Base-by-base conservation (phyloP, 2,113 vertebrate species). In the Salminus brasiliensis region DNA sequence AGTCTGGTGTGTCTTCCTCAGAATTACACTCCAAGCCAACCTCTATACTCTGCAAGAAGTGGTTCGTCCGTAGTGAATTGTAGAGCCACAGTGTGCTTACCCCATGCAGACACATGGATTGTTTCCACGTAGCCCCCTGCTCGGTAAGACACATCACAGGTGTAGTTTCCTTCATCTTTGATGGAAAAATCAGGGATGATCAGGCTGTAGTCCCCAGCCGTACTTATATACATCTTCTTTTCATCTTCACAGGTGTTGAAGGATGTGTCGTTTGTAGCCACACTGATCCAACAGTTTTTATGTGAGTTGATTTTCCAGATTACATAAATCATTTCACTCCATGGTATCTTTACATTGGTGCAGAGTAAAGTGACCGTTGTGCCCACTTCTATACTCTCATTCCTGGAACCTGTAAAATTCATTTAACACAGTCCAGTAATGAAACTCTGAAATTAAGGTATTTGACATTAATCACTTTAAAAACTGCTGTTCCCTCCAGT, bases 141-240 rank as follows among this genome's bases (percentile, higher is more conserved):
- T 9, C 9, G 18, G 47, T 72, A 72, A 21, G 32, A 39, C 32
- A 72, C 13, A 0, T 94, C 87, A 75, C 92, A 93, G 0, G 0
- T 66, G 72, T 93, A 94, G 65, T 27, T 6, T 16, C 93, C 93
- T 59, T 86, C 86, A 23, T 93, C 90, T 0, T 21, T 0, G 0
- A 25, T 0, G 8, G 90, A 87, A 71, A 93, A 84, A 0, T 87
- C 36, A 34, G 91, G 87, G 81, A 93, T 91, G 74, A 83, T 59
- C 75, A 94, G 88, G 53, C 87, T 86, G 0, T 78, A 81, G 39
- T 63, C 32, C 71, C 15, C 66, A 0, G 5, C n/a, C 25, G 2
- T 55, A 18, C 2, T 11, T 25, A 23, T 88, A 13, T 0, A n/a
- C 9, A 92, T 73, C 0, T 27, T 66, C 62, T 89, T 92, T 11